Conservation (phyloP, 53 echinoderm and acorn worm species). For the Echinarachnius parma region DNA sequence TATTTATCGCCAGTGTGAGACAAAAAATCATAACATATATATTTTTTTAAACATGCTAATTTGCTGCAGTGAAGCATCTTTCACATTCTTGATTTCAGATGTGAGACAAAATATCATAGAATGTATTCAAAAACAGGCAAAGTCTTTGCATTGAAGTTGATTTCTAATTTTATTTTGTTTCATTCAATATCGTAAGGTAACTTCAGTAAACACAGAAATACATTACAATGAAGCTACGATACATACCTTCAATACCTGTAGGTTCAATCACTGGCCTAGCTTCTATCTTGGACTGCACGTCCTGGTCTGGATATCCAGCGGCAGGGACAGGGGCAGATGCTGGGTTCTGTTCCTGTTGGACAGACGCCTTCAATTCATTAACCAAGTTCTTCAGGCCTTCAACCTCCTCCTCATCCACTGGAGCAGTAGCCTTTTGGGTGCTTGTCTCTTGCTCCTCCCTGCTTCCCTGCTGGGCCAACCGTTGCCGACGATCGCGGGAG, state of each 20-base stretch:
- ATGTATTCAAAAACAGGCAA: no score
- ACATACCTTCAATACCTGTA: slow-evolving; percentile 34
- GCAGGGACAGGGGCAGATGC: background rate
- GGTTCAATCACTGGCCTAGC: slow-evolving; percentile 27
- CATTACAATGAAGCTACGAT: background rate
- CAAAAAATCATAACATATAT: no score
- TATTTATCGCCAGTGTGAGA: no score
- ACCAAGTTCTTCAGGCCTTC: slow-evolving; percentile 31
- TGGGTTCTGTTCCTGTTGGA: background rate
- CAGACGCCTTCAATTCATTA: background rate
- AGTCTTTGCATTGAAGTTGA: no score
- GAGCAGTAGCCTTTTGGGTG: background rate
- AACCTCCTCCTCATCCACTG: slow-evolving; percentile 16
- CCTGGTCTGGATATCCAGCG: background rate
- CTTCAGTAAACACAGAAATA: background rate
- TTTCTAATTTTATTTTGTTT: no score
- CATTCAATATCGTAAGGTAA: no score
- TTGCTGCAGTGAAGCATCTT: no score
- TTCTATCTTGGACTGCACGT: slow-evolving; percentile 28
- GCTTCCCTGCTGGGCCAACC: background rate
- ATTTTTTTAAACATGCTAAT: no score
- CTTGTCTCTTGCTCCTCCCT: background rate
- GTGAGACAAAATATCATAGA: no score
- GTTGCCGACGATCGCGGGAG: slow-evolving; percentile 36
- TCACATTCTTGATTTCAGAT: no score